Evolutionary conservation across 2,113 vertebrate species (phyloP), one percentile per base, ranked within the genome.

Genomic region (Ranitomeya imitator): DNA sequence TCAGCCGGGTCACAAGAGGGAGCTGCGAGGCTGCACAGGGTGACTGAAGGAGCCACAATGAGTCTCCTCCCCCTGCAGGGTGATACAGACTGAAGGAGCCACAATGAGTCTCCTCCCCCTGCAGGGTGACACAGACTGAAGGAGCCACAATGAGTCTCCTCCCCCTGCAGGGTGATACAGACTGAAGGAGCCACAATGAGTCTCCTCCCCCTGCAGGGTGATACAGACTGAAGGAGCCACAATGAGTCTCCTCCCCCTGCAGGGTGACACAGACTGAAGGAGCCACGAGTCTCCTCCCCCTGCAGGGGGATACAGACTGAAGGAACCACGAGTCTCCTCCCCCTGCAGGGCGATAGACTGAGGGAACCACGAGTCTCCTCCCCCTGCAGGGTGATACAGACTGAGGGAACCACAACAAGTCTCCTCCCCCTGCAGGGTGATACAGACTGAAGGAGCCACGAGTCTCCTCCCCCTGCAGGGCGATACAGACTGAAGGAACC

Each of bases 331-430:
- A 55, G 26, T 31, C 14, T 4, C 31, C 18, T 86, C 77, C 85
- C 19, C 61, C 51, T 87, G 63, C 77, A 87, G 86, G 86, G 77
- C 71, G 77, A 80, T 78, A 71, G 26, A 31, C n/a, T 31, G 69
- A 26, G 31, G 26, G 12, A 31, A 2, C 26, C 26, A 2, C 31
- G 7, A 31, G 45, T 0, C 69, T 10, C 23, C 69, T 71, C 26
- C 69, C 37, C 69, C 69, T 71, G 13, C 26, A 31, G 86, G 61
- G 77, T 80, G 77, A 80, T 65, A 71, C 21, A 31, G 69, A 71
- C 26, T 31, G 26, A 31, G 23, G 10, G 69, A 31, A 26, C 11
- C 13, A 71, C 14, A 13, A 71, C 14, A 13, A 73, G 69, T 7
- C 26, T 19, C 85, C 85, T 65, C 85, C 73, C 21, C 57, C 74